Conservation (phyloP, 2,113 vertebrate species). For the Hypanus sabinus region DNA sequence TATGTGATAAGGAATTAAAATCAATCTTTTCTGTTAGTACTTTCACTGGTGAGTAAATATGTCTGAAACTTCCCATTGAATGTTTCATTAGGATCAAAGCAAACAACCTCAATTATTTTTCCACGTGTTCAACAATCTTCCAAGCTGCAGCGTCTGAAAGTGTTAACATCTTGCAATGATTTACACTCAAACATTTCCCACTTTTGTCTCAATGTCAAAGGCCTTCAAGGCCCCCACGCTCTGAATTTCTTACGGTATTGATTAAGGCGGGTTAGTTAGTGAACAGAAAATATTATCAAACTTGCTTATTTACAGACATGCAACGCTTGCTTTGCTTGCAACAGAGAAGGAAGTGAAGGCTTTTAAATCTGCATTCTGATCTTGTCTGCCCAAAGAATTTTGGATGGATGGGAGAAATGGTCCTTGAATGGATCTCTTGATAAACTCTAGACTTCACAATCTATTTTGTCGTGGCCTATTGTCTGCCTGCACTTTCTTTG, state of each 20-base stretch:
- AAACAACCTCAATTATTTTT: not conserved
- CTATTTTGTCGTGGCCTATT: no score
- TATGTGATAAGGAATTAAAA: not conserved
- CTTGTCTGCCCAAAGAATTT: not conserved
- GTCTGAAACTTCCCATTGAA: not conserved
- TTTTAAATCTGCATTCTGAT: not conserved
- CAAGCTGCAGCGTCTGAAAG: not conserved
- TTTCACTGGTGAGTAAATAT: not conserved
- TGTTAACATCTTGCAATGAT: not conserved
- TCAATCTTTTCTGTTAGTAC: not conserved
- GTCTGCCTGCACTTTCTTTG: no score
- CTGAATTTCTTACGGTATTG: not conserved
- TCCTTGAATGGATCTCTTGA: no score
- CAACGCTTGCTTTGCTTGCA: no score
- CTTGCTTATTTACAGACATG: not conserved
- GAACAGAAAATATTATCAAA: not conserved
- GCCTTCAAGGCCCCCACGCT: not conserved
- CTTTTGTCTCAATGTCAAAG: not conserved
- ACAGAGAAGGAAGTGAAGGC: no score
- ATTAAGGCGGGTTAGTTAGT: not conserved
- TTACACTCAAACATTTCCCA: not conserved
- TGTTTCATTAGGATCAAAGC: not conserved
- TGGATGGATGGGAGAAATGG: not conserved
- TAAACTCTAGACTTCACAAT: no score
- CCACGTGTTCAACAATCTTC: not conserved